Percentiles rank a stretch among this genome's conserved stretches.
These are phyloP conservation scores for Athripsodes cinereus DNA, from an alignment of 2,888 invertebrate genomes.

Conservation along the genomic window DNA sequence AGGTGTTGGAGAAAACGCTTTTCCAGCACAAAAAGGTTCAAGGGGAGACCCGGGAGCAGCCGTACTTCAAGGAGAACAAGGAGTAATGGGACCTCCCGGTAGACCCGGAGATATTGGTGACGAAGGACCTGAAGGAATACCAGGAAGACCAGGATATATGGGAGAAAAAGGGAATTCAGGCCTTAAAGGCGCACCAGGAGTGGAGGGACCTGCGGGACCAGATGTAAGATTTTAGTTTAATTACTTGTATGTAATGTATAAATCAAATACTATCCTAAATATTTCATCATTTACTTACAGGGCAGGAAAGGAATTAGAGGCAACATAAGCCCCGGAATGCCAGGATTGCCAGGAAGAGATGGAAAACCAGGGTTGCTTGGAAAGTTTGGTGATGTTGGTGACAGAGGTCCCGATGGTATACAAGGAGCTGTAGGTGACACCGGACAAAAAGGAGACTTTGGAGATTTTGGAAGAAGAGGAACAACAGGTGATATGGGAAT, in stretches of 20 bases:
- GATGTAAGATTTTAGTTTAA: constrained; percentile 33
- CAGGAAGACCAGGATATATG: constrained; percentile 48
- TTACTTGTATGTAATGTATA: neutral
- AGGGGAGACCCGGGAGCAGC: constrained; percentile 49
- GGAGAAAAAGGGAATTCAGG: constrained; percentile 32
- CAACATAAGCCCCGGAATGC: constrained; percentile 27
- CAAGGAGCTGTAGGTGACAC: constrained; percentile 42
- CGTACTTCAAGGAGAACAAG: constrained; percentile 40
- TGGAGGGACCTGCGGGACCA: constrained; percentile 46
- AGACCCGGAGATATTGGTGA: constrained; percentile 39
- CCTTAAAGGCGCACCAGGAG: constrained; percentile 36
- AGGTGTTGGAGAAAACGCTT: constrained; percentile 41
- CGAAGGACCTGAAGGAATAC: constrained; percentile 35
- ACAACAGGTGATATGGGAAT: constrained; percentile 40
- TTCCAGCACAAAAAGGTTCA: constrained; percentile 44
- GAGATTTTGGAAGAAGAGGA: constrained; percentile 35
- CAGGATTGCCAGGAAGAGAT: constrained; percentile 27
- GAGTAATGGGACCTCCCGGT: constrained; percentile 46
- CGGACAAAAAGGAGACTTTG: constrained; percentile 53
- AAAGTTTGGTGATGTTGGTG: constrained; percentile 37
- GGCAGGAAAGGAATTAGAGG: constrained; percentile 43
- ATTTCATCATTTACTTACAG: neutral
- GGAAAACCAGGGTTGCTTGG: constrained; percentile 19
- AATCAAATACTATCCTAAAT: neutral
- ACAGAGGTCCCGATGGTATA: constrained; percentile 39